These are phyloP conservation scores for Drosophila bunnanda DNA, from an alignment of 2,888 invertebrate species.

Conservation along the genomic window DNA sequence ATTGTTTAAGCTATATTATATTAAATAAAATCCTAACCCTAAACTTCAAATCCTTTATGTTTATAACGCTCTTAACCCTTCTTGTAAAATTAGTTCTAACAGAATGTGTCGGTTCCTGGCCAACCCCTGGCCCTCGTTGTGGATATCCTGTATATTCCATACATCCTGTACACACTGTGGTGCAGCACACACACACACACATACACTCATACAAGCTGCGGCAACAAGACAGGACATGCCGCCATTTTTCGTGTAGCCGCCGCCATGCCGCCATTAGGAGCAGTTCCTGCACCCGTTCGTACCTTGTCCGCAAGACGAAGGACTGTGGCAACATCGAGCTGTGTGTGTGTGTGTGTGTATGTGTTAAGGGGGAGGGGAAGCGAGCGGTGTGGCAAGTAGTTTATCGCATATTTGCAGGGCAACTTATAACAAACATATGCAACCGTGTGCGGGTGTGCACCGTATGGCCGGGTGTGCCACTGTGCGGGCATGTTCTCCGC, in stretches of 20 bases:
- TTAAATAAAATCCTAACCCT: too few species aligned
- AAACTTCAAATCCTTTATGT: too few species aligned
- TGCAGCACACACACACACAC: not conserved
- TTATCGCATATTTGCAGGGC: conserved; percentile 72
- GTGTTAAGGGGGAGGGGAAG: not conserved
- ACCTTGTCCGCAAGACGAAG: conserved; percentile 13
- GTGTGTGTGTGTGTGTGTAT: not conserved
- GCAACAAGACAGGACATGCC: conserved; percentile 46
- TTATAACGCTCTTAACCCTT: not conserved
- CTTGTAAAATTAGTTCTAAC: not conserved
- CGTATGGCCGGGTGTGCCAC: too few species aligned
- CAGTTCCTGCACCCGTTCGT: conserved; percentile 5
- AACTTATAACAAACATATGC: conserved; percentile 71
- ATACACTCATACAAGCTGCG: conserved; percentile 19
- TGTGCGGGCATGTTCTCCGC: not conserved
- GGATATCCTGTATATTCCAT: conserved; percentile 2
- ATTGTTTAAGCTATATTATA: not conserved
- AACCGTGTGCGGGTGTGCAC: conserved; percentile 40
- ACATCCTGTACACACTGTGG: not conserved
- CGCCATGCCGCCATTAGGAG: conserved; percentile 12
- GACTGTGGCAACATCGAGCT: not conserved
- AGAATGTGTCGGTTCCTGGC: not conserved
- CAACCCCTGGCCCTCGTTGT: not conserved
- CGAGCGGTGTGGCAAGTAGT: conserved; percentile 57
- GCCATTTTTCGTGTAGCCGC: conserved; percentile 48